Evolutionary conservation across 2,888 invertebrate species (phyloP).

Genomic region (Drosophila colorata): DNA sequence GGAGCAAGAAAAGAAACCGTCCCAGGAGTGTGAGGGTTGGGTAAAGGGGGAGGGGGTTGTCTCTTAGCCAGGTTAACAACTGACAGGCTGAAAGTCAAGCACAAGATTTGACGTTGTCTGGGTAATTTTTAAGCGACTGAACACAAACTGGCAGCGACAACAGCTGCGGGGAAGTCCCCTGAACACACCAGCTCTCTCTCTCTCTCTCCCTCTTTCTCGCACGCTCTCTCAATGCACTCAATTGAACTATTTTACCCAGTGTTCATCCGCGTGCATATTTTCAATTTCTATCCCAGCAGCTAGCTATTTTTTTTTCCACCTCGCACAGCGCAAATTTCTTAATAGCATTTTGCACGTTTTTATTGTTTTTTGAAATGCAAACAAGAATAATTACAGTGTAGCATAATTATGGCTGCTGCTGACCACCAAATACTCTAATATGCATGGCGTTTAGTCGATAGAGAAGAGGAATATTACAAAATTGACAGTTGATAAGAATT

Average conservation of each 20-base stretch:
- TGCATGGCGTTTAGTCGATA: too few relatives aligned
- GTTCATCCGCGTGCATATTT: conserved; percentile 26
- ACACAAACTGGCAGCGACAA: conserved; percentile 50
- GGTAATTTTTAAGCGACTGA: conserved; percentile 65
- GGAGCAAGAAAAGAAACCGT: conserved; percentile 72
- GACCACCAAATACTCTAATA: conserved; percentile 32
- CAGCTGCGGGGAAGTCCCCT: conserved; percentile 45
- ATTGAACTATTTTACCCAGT: conserved; percentile 50
- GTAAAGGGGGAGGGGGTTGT: background rate
- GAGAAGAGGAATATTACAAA: too few relatives aligned
- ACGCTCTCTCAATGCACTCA: conserved; percentile 15
- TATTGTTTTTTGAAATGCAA: conserved; percentile 67
- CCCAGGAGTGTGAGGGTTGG: conserved; percentile 28
- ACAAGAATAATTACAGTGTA: conserved; percentile 58
- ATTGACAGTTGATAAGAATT: too few relatives aligned
- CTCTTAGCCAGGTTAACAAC: conserved; percentile 55
- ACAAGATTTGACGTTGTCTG: conserved; percentile 72
- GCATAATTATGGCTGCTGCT: background rate
- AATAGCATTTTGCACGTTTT: conserved; percentile 64
- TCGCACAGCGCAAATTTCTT: conserved; percentile 32
- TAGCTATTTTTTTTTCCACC: background rate
- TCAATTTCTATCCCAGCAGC: conserved; percentile 24
- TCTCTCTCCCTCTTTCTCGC: background rate
- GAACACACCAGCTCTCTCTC: background rate
- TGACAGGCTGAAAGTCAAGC: conserved; percentile 67